phyloP scores from a whole-genome alignment of 2,797 vertebrate genomes.

The Coccyzus lansbergi region DNA sequence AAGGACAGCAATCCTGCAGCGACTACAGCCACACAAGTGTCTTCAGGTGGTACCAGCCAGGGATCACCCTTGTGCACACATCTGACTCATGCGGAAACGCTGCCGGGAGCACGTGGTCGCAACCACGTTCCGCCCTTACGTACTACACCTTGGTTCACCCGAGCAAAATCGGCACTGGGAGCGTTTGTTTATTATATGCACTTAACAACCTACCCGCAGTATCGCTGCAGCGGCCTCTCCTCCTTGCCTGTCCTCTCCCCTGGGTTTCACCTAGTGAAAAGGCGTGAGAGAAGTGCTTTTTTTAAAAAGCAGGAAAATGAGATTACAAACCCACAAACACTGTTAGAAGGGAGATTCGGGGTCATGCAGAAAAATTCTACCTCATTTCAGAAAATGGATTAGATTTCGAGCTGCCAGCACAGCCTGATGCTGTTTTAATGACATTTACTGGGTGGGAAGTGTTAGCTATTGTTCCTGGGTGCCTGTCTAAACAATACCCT shows the following conservation, averaged over 20 bases:
- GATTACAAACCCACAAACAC: background rate
- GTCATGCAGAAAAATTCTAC: background rate
- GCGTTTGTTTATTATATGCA: background rate
- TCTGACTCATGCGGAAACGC: background rate
- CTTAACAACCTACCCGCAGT: rapidly evolving
- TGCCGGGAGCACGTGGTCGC: rapidly evolving
- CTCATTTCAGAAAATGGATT: slow-evolving; percentile 8
- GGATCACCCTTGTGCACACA: background rate
- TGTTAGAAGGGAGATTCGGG: background rate
- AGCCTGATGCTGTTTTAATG: background rate
- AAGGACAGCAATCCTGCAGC: background rate
- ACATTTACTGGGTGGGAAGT: background rate
- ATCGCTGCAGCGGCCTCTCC: rapidly evolving
- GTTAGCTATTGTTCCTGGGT: slow-evolving; percentile 22
- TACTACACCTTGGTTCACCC: background rate
- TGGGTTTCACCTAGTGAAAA: background rate
- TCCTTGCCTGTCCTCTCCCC: background rate
- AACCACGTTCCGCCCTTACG: background rate
- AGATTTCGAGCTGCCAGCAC: background rate
- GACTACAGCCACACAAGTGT: background rate
- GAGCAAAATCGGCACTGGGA: background rate
- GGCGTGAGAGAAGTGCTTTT: background rate
- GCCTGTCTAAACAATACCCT: slow-evolving; percentile 35
- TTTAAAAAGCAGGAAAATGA: background rate
- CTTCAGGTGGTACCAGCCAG: background rate